Evolutionary conservation across 2,113 vertebrate genomes (phyloP).

Genomic region (Empidonax traillii): DNA sequence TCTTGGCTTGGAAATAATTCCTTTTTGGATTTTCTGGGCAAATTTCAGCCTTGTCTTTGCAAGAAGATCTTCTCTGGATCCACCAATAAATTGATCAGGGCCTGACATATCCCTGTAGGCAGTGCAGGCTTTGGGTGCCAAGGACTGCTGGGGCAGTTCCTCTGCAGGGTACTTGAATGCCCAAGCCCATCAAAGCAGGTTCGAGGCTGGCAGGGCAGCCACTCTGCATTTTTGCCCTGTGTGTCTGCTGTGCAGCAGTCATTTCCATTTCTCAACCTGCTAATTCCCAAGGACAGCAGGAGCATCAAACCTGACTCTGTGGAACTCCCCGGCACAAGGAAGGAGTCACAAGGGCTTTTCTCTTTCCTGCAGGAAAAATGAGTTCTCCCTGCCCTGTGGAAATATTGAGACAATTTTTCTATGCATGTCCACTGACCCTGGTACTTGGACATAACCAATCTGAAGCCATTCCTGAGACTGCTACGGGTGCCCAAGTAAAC

Average conservation of each 20-base stretch:
- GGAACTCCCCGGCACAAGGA: neutral
- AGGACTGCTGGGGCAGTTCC: neutral
- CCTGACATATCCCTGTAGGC: no score
- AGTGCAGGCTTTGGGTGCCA: neutral
- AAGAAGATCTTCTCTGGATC: neutral
- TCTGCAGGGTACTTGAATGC: fast-evolving
- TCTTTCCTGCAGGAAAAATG: neutral
- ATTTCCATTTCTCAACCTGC: neutral
- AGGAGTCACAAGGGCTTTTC: neutral
- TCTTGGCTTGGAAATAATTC: neutral
- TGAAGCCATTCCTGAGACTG: neutral
- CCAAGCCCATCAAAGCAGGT: neutral
- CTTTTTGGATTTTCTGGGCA: neutral
- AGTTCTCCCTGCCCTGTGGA: neutral
- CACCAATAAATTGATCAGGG: neutral
- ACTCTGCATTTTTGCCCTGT: neutral
- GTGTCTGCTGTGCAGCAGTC: neutral
- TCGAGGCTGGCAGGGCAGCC: neutral
- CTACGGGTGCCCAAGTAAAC: neutral
- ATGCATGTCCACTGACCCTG: fast-evolving
- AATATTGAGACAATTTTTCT: neutral
- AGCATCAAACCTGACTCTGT: neutral
- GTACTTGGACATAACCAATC: neutral
- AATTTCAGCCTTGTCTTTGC: neutral
- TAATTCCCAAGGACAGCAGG: neutral